These are phyloP conservation scores for Colius striatus DNA, from an alignment of 2,113 vertebrate genomes.

Conservation along the genomic window DNA sequence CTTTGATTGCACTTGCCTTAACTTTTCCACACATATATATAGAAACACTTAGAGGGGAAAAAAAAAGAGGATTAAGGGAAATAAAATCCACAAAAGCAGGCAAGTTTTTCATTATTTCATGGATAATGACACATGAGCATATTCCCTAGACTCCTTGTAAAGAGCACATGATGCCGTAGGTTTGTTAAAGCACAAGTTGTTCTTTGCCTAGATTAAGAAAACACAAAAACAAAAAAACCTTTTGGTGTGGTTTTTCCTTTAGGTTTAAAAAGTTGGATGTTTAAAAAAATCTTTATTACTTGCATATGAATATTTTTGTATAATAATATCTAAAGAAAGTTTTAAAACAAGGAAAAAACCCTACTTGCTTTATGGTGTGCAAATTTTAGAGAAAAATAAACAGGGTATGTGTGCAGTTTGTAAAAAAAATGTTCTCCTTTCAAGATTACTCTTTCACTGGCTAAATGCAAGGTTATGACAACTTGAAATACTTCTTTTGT, in stretches of 20 bases:
- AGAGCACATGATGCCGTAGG: slow-evolving; percentile 71
- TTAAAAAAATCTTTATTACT: slow-evolving; percentile 73
- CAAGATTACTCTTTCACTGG: slow-evolving; percentile 70
- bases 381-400: slow-evolving; percentile 76
- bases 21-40: slow-evolving; percentile 54
- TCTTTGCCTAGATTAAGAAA: slow-evolving; percentile 68
- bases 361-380: slow-evolving; percentile 73
- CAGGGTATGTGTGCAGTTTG: slow-evolving; percentile 77
- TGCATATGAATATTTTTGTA: slow-evolving; percentile 83
- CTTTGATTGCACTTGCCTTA: slow-evolving; percentile 80
- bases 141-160: slow-evolving; percentile 58
- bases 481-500: slow-evolving; percentile 72
- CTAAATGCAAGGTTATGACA: slow-evolving; percentile 75
- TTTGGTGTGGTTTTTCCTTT: slow-evolving; percentile 75
- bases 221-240: not conserved
- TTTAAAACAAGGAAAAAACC: slow-evolving; percentile 61
- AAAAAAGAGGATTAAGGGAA: not conserved
- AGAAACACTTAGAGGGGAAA: not conserved
- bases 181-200: slow-evolving; percentile 81
- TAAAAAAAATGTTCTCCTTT: slow-evolving; percentile 77
- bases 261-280: slow-evolving; percentile 69
- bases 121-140: slow-evolving; percentile 45
- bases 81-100: slow-evolving; percentile 51
- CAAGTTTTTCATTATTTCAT: slow-evolving; percentile 73
- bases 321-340: slow-evolving; percentile 66